These are phyloP conservation scores for Hyposoter dolosus DNA, from an alignment of 2,888 invertebrate genomes.

Conservation along the genomic window DNA sequence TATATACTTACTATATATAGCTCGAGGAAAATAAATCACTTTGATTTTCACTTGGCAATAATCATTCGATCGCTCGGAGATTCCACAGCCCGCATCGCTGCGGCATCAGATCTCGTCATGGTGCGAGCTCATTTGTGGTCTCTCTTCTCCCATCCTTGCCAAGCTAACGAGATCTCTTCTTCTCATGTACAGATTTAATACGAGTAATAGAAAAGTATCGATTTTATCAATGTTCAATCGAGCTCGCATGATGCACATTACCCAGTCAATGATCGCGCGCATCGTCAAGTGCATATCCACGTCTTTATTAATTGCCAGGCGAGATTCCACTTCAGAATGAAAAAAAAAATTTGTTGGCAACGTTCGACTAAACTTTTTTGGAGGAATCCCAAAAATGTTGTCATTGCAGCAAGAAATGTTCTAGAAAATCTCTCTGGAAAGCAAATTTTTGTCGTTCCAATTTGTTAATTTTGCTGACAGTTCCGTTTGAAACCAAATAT, in stretches of 20 bases:
- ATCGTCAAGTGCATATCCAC: conserved; percentile 34
- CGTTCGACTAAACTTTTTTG: too few relatives aligned
- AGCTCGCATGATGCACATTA: conserved; percentile 58
- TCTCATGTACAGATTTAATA: conserved; percentile 26
- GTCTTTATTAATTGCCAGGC: background rate
- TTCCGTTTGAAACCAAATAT: too few relatives aligned
- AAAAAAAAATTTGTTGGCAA: too few relatives aligned
- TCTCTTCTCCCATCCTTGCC: conserved; percentile 7
- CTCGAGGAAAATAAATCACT: conserved; percentile 55
- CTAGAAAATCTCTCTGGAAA: too few relatives aligned
- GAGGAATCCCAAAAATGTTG: background rate
- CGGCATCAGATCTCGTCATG: conserved; percentile 57
- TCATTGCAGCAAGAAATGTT: background rate
- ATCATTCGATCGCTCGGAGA: conserved; percentile 62
- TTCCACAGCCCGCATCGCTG: conserved; percentile 21
- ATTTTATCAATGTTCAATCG: conserved; percentile 56
- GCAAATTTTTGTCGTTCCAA: too few relatives aligned
- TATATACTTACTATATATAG: background rate
- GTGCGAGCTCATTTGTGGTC: conserved; percentile 49
- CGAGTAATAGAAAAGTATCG: conserved; percentile 46
- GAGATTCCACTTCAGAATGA: background rate
- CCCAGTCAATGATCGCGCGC: conserved; percentile 23
- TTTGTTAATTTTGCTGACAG: too few relatives aligned
- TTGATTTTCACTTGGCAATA: conserved; percentile 60
- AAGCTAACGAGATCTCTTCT: conserved; percentile 50